Percentiles rank a stretch among this genome's conserved stretches.
phyloP scores from a whole-genome alignment of 2,888 invertebrate genomes.

The Drosophila siamana region DNA sequence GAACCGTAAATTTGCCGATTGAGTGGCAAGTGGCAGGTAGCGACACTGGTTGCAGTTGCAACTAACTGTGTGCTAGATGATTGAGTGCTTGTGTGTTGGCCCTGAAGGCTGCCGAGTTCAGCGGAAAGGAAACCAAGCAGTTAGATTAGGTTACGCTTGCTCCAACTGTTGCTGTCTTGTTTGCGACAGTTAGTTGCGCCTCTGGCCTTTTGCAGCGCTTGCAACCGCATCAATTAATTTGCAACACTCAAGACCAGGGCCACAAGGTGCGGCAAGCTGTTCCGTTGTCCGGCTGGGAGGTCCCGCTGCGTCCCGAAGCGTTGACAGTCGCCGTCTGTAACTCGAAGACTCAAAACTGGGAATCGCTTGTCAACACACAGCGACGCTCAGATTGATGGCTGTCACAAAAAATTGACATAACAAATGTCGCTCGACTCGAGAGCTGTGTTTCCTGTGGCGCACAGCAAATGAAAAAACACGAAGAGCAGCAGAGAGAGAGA shows the following conservation, averaged over 20 bases:
- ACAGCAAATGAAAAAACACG: slow-evolving; percentile 19
- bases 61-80: slow-evolving; percentile 49
- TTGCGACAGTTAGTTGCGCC: slow-evolving; percentile 56
- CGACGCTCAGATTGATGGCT: slow-evolving; percentile 69
- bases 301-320: slow-evolving; percentile 54
- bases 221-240: slow-evolving; percentile 74
- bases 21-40: slow-evolving; percentile 58
- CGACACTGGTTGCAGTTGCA: slow-evolving; percentile 13
- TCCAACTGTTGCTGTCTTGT: slow-evolving; percentile 2
- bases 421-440: slow-evolving; percentile 71
- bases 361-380: slow-evolving; percentile 65
- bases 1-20: slow-evolving; percentile 56
- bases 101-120: neutral
- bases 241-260: slow-evolving; percentile 58
- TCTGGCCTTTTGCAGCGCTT: slow-evolving; percentile 49
- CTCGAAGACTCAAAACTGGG: slow-evolving; percentile 44
- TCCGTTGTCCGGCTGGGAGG: slow-evolving; percentile 56
- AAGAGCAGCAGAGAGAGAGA: slow-evolving; percentile 12
- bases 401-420: slow-evolving; percentile 76
- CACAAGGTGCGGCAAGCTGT: neutral
- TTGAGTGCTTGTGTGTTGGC: slow-evolving; percentile 48
- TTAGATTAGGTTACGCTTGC: slow-evolving; percentile 37
- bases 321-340: slow-evolving; percentile 51
- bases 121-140: slow-evolving; percentile 20
- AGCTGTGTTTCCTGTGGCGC: slow-evolving; percentile 52